These are phyloP conservation scores for Archips crataeganus DNA, from an alignment of 2,888 invertebrate species.

Conservation along the genomic window DNA sequence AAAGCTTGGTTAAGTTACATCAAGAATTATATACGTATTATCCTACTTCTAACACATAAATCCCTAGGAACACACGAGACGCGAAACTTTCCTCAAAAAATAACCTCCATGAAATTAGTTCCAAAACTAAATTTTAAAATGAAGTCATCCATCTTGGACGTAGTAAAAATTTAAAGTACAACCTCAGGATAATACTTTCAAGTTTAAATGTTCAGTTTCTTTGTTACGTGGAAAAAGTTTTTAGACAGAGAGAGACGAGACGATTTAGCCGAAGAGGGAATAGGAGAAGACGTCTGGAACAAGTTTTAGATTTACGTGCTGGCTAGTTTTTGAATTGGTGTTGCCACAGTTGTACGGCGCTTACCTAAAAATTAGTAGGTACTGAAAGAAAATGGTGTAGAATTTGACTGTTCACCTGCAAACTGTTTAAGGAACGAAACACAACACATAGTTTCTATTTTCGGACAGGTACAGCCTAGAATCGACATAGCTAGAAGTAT, in stretches of 20 bases:
- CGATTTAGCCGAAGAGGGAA: constrained; percentile 50
- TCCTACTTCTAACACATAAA: constrained; percentile 19
- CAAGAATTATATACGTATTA: neutral
- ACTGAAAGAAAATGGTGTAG: neutral
- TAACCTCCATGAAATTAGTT: constrained; percentile 42
- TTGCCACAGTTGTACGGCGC: constrained; percentile 2
- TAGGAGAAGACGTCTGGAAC: constrained; percentile 57
- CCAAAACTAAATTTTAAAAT: constrained; percentile 40
- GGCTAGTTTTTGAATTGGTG: constrained; percentile 54
- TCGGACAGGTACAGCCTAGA: too few species aligned
- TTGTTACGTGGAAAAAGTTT: constrained; percentile 48
- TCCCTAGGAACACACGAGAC: constrained; percentile 12
- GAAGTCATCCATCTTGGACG: constrained; percentile 36
- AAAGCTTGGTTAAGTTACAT: too few species aligned
- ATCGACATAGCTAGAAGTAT: too few species aligned
- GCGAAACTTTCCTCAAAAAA: constrained; percentile 25
- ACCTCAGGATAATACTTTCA: constrained; percentile 38
- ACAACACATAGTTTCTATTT: too few species aligned
- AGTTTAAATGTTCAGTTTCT: constrained; percentile 48
- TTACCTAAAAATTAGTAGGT: neutral
- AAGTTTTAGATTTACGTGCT: constrained; percentile 63
- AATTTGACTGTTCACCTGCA: neutral
- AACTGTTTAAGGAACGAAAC: too few species aligned
- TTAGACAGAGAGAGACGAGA: constrained; percentile 52
- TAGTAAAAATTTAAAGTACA: constrained; percentile 48